Percentiles rank a stretch among this genome's conserved stretches.
phyloP scores from a whole-genome alignment of 2,888 invertebrate genomes.

The Cosmia pyralina region DNA sequence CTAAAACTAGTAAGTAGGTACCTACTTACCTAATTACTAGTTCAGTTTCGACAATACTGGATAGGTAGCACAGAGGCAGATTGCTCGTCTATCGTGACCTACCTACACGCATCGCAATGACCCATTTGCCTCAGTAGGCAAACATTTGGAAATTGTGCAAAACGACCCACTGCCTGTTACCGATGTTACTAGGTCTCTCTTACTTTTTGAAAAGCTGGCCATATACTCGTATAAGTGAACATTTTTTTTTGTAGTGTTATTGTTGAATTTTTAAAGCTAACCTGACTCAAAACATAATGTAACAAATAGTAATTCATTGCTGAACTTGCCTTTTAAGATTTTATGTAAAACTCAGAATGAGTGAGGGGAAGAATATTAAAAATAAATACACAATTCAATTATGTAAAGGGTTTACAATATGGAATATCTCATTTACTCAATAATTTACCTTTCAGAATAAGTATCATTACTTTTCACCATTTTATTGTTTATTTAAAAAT shows the following conservation, averaged over 20 bases:
- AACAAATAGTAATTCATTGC: not conserved
- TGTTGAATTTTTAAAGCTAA: not conserved
- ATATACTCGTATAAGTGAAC: not conserved
- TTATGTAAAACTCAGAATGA: not conserved
- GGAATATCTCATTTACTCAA: not conserved
- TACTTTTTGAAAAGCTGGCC: not conserved
- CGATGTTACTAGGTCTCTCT: not conserved
- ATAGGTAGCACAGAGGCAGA: conserved; percentile 23
- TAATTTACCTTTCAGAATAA: not conserved
- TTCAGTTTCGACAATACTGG: conserved; percentile 5
- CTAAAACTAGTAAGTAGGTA: conserved; percentile 15
- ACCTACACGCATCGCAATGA: conserved; percentile 37
- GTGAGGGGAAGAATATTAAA: not conserved
- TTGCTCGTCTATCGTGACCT: conserved; percentile 19
- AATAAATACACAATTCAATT: not conserved
- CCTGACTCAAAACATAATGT: not conserved
- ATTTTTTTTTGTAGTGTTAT: not conserved
- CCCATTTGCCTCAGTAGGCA: conserved; percentile 34
- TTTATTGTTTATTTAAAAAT: not conserved
- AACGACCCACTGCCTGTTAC: not conserved
- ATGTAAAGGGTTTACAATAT: not conserved
- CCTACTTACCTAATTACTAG: conserved; percentile 10
- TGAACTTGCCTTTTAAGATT: not conserved
- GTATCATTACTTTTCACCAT: not conserved
- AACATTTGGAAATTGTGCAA: conserved; percentile 43